A percentile compares a stretch with the other conserved stretches of the same genome.
These are phyloP conservation scores for Penaeus chinensis DNA, from an alignment of 1,140 invertebrate genomes.

Conservation along the genomic window DNA sequence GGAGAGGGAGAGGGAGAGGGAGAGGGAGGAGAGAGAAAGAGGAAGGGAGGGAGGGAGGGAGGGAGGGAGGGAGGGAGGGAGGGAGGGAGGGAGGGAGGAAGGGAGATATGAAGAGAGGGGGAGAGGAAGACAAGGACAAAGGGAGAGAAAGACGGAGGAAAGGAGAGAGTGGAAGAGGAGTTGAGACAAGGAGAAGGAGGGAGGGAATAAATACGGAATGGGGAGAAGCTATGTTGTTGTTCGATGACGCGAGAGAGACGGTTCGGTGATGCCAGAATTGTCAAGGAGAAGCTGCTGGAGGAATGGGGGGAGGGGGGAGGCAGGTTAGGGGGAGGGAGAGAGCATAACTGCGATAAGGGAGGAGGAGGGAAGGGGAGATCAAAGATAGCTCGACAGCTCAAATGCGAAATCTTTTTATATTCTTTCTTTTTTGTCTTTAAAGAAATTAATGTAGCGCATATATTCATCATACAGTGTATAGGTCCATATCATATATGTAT, in stretches of 20 bases:
- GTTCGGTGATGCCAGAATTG: too few relatives aligned
- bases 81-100: neutral
- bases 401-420: too few relatives aligned
- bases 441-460: neutral
- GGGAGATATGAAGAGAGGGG: neutral
- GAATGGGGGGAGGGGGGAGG: too few relatives aligned
- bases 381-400: too few relatives aligned
- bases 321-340: too few relatives aligned
- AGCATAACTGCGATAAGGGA: too few relatives aligned
- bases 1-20: neutral
- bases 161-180: neutral
- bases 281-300: too few relatives aligned
- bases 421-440: neutral
- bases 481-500: too few relatives aligned
- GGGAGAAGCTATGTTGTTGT: too few relatives aligned
- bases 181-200: neutral
- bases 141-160: neutral
- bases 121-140: neutral
- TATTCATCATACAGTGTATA: neutral
- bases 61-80: conserved; percentile 7
- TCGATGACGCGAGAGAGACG: too few relatives aligned
- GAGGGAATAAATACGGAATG: neutral
- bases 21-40: neutral
- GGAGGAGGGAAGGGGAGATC: too few relatives aligned
- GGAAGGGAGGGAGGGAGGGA: neutral